Conservation (phyloP, 2,888 invertebrate genomes). For the Drosophila neonasuta region DNA sequence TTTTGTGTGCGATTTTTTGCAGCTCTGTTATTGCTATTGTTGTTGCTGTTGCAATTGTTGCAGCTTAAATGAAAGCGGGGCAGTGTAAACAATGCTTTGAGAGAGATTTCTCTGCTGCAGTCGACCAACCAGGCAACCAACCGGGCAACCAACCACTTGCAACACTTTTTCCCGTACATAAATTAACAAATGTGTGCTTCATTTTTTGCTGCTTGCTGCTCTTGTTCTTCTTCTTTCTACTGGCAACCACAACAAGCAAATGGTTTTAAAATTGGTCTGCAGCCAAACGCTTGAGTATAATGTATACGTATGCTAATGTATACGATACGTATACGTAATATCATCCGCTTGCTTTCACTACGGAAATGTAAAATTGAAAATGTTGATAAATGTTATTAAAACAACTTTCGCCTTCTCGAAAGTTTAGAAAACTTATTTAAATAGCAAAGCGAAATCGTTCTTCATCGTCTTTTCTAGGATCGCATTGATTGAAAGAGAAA, state of each 20-base stretch:
- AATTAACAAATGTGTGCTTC: slow-evolving; percentile 43
- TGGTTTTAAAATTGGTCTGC: slow-evolving; percentile 10
- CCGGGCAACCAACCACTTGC: slow-evolving; percentile 11
- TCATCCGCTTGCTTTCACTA: background rate
- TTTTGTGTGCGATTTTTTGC: slow-evolving; percentile 13
- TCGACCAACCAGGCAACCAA: slow-evolving; percentile 2
- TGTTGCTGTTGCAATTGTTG: slow-evolving; percentile 46
- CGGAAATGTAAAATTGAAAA: background rate
- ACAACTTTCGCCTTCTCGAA: background rate
- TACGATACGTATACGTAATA: slow-evolving; percentile 15
- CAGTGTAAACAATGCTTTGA: slow-evolving; percentile 59
- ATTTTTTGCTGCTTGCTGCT: background rate
- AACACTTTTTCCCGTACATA: slow-evolving; percentile 50
- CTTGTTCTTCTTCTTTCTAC: background rate
- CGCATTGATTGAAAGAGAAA: background rate
- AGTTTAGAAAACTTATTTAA: background rate
- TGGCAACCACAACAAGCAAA: slow-evolving; percentile 22
- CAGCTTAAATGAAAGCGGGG: slow-evolving; percentile 51
- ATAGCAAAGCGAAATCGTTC: background rate
- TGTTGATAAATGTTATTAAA: background rate
- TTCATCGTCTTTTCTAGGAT: background rate
- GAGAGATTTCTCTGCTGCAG: slow-evolving; percentile 40
- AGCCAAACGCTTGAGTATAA: slow-evolving; percentile 7
- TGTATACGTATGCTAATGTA: slow-evolving; percentile 11
- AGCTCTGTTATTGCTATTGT: slow-evolving; percentile 22